A percentile compares a stretch with the other conserved stretches of the same genome.
These are phyloP conservation scores for Perodicticus potto DNA, from an alignment of 2,797 vertebrate species.

Conservation along the genomic window DNA sequence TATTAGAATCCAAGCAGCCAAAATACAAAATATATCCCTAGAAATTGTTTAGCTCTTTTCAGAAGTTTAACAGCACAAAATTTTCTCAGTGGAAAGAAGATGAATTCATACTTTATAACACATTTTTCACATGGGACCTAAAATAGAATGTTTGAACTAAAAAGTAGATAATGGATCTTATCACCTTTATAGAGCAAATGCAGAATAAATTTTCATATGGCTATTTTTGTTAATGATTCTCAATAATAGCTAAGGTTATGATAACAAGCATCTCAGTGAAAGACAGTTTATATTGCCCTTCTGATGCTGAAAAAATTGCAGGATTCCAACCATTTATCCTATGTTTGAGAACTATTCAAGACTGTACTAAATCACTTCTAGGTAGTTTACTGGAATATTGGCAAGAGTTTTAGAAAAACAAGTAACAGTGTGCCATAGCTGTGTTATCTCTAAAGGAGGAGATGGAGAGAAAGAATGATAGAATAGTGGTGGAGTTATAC, in stretches of 20 bases:
- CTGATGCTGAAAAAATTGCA: not conserved
- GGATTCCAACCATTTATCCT: not conserved
- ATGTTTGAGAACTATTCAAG: not conserved
- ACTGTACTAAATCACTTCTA: not conserved
- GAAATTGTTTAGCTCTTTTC: not conserved
- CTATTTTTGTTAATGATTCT: slow-evolving; percentile 24
- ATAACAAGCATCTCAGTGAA: not conserved
- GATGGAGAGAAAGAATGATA: not conserved
- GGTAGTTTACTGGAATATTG: not conserved
- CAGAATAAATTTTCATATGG: slow-evolving; percentile 42
- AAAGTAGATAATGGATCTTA: not conserved
- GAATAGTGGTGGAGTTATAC: not conserved
- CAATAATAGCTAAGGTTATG: slow-evolving; percentile 19
- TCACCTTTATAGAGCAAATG: slow-evolving; percentile 26
- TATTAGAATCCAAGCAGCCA: not conserved
- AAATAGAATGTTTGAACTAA: slow-evolving; percentile 17
- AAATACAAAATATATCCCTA: not conserved
- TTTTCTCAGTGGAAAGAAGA: slow-evolving; percentile 11
- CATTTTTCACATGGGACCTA: slow-evolving; percentile 26
- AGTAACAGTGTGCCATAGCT: not conserved
- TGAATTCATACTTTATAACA: not conserved
- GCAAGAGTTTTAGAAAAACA: not conserved
- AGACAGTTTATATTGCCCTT: not conserved
- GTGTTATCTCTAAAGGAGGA: not conserved
- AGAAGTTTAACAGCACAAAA: not conserved